Evolutionary conservation across 2,797 vertebrate species (phyloP).

Genomic region (Helostoma temminkii): DNA sequence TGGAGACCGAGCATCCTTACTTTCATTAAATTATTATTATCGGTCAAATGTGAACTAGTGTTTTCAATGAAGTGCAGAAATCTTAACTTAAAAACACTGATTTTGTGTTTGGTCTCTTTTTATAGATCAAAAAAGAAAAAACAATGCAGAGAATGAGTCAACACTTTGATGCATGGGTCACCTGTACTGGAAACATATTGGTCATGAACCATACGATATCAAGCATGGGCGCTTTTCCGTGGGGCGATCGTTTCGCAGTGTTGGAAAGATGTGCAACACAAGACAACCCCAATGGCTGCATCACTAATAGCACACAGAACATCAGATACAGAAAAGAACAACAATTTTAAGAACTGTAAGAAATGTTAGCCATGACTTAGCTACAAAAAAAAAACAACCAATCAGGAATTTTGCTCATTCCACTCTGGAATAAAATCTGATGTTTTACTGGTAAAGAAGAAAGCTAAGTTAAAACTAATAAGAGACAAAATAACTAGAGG

Average conservation of each 20-base stretch:
- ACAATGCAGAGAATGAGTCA: constrained; percentile 96
- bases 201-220: constrained; percentile 99
- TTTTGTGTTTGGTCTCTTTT: constrained; percentile 72
- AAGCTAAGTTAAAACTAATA: constrained; percentile 6
- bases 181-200: constrained; percentile 99
- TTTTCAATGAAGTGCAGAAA: constrained; percentile 45
- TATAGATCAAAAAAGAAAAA: constrained; percentile 66
- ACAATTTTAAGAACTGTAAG: constrained; percentile 96
- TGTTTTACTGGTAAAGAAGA: constrained; percentile 29
- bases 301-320: constrained; percentile 99
- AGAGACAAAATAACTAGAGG: constrained; percentile 33
- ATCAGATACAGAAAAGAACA: constrained; percentile 99
- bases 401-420: constrained; percentile 56
- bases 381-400: constrained; percentile 70
- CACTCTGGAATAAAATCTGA: constrained; percentile 49
- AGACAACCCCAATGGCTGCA: constrained; percentile 99
- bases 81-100: constrained; percentile 44
- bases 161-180: constrained; percentile 99
- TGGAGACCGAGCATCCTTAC: constrained; percentile 71
- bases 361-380: constrained; percentile 93
- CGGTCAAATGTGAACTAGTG: constrained; percentile 61
- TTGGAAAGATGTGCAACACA: constrained; percentile 99
- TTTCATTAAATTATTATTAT: constrained; percentile 50
- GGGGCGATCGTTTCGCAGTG: constrained; percentile 96
- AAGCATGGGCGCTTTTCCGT: constrained; percentile 92